A percentile compares a stretch with the other conserved stretches of the same genome.
Conservation (phyloP, 2,888 invertebrate genomes). For the Pasiphila rectangulata region DNA sequence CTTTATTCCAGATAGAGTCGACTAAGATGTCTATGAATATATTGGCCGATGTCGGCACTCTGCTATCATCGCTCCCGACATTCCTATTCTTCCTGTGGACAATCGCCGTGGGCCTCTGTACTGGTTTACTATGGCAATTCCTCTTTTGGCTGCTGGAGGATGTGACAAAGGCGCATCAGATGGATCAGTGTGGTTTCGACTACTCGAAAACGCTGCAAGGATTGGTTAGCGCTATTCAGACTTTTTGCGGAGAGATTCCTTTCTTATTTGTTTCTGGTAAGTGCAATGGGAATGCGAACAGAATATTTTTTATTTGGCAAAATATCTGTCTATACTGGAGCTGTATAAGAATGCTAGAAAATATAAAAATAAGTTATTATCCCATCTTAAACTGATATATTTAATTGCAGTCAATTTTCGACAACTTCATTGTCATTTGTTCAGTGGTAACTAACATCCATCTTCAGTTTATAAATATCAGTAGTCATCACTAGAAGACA, state of each 20-base stretch:
- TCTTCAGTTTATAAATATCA: too few species aligned
- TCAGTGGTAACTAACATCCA: too few species aligned
- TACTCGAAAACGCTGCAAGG: conserved; percentile 89
- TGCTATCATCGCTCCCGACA: conserved; percentile 84
- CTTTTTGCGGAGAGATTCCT: conserved; percentile 91
- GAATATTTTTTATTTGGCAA: too few species aligned
- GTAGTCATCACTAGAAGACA: too few species aligned
- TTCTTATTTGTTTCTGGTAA: conserved; percentile 91
- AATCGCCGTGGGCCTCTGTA: conserved; percentile 89
- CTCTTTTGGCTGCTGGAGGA: conserved; percentile 92
- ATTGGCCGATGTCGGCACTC: conserved; percentile 83
- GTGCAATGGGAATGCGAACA: too few species aligned
- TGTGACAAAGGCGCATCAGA: not conserved
- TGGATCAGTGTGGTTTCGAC: conserved; percentile 43
- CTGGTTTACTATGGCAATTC: conserved; percentile 93
- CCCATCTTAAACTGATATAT: too few species aligned
- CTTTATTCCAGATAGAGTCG: conserved; percentile 79
- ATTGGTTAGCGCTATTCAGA: conserved; percentile 87
- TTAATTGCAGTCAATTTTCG: too few species aligned
- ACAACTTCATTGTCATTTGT: too few species aligned
- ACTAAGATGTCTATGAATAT: conserved; percentile 84
- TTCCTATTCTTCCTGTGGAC: conserved; percentile 90
- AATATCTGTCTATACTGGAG: too few species aligned
- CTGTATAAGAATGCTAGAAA: too few species aligned
- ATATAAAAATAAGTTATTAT: too few species aligned